Evolutionary conservation across 2,797 vertebrate species (phyloP).

Genomic region (Loris lydekkerianus): DNA sequence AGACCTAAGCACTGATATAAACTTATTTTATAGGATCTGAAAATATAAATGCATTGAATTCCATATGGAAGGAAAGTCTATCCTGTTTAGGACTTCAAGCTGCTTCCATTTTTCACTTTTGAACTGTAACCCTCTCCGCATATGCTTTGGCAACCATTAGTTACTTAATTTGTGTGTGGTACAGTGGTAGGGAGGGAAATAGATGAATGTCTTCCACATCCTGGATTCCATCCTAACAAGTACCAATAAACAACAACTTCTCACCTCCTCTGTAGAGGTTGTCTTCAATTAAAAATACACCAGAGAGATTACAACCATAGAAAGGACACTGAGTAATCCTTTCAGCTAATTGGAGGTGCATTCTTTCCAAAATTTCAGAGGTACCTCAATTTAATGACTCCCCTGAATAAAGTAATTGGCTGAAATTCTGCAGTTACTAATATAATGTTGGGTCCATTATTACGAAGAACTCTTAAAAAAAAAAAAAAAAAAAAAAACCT

Average conservation of each 20-base stretch:
- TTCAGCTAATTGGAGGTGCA: slow-evolving; percentile 71
- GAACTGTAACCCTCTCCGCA: neutral
- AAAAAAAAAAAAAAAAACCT: slow-evolving; percentile 28
- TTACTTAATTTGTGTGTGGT: neutral
- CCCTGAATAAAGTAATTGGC: slow-evolving; percentile 62
- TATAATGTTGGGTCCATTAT: slow-evolving; percentile 55
- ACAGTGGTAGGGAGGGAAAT: neutral
- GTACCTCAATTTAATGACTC: slow-evolving; percentile 53
- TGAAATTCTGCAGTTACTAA: slow-evolving; percentile 71
- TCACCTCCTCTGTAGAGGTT: neutral
- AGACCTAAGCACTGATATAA: neutral
- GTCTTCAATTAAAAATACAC: slow-evolving; percentile 72
- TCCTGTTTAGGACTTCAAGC: neutral
- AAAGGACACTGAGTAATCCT: neutral
- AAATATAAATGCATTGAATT: slow-evolving; percentile 45
- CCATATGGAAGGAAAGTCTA: neutral
- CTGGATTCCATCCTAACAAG: slow-evolving; percentile 27
- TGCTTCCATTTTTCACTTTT: neutral
- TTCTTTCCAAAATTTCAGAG: slow-evolving; percentile 72
- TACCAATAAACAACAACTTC: slow-evolving; percentile 62
- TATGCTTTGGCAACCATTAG: neutral
- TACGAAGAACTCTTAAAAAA: slow-evolving; percentile 77
- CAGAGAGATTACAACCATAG: slow-evolving; percentile 25
- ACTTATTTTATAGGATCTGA: neutral
- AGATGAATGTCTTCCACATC: neutral